Conservation (phyloP, 1,140 invertebrate genomes). For the Harpegnathos saltator region DNA sequence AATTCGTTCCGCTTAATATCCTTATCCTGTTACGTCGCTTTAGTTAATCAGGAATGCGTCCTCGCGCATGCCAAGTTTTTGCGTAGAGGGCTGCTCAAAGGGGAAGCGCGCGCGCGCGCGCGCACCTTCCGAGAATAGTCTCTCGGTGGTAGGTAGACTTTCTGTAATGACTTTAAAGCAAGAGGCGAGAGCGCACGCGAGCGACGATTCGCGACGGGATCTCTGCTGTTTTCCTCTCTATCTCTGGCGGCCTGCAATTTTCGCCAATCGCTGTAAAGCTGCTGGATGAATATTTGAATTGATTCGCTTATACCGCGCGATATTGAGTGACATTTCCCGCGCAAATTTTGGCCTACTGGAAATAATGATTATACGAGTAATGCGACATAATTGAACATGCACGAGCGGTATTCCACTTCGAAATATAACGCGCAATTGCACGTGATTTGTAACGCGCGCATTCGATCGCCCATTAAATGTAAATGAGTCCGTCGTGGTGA, state of each 20-base stretch:
- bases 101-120: neutral
- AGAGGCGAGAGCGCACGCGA: neutral
- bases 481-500: neutral
- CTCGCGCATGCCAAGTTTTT: neutral
- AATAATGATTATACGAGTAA: slow-evolving; percentile 34
- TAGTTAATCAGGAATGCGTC: slow-evolving; percentile 38
- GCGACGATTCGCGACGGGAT: neutral
- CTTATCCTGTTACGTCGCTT: slow-evolving; percentile 44
- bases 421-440: slow-evolving; percentile 40
- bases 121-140: neutral
- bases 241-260: neutral
- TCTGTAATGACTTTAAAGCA: neutral
- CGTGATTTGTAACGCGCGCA: slow-evolving; percentile 22
- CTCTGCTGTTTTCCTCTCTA: neutral
- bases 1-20: slow-evolving; percentile 54
- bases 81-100: neutral
- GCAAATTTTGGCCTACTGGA: neutral
- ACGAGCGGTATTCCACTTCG: neutral
- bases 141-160: neutral
- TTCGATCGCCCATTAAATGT: slow-evolving; percentile 45
- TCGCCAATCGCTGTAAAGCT: neutral
- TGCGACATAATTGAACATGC: slow-evolving; percentile 28
- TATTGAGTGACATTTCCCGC: neutral
- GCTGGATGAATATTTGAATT: neutral
- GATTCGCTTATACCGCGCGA: neutral